Conservation (phyloP, 2,888 invertebrate species). For the Unio delphinus region DNA sequence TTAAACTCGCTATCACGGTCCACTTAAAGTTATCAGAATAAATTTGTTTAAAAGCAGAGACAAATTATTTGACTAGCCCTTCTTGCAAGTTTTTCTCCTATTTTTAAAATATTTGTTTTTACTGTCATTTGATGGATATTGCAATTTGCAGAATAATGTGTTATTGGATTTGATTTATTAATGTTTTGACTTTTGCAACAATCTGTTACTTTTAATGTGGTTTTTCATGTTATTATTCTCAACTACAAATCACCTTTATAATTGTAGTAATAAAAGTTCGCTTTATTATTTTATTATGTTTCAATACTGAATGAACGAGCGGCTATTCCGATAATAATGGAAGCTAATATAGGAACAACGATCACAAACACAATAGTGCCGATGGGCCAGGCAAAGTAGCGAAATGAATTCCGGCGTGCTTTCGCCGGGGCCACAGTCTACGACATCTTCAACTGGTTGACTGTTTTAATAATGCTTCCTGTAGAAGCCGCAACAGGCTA, state of each 20-base stretch:
- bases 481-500: slow-evolving; percentile 58
- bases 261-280: neutral
- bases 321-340: slow-evolving; percentile 69
- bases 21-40: too few species aligned
- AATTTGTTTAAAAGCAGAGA: too few species aligned
- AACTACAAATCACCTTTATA: neutral
- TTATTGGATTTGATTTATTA: too few species aligned
- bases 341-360: slow-evolving; percentile 68
- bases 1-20: too few species aligned
- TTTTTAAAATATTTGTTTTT: too few species aligned
- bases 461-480: slow-evolving; percentile 61
- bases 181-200: too few species aligned
- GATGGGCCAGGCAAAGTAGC: slow-evolving; percentile 59
- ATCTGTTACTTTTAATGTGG: neutral
- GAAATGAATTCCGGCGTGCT: slow-evolving; percentile 59
- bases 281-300: slow-evolving; percentile 7
- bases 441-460: slow-evolving; percentile 68
- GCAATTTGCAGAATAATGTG: too few species aligned
- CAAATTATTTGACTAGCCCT: too few species aligned
- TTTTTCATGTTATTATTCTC: neutral
- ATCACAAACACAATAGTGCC: slow-evolving; percentile 69
- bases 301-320: slow-evolving; percentile 60
- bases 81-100: too few species aligned
- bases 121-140: too few species aligned
- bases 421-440: slow-evolving; percentile 68